phyloP scores from a whole-genome alignment of 2,888 invertebrate species.

The Himalopsyche anomala region DNA sequence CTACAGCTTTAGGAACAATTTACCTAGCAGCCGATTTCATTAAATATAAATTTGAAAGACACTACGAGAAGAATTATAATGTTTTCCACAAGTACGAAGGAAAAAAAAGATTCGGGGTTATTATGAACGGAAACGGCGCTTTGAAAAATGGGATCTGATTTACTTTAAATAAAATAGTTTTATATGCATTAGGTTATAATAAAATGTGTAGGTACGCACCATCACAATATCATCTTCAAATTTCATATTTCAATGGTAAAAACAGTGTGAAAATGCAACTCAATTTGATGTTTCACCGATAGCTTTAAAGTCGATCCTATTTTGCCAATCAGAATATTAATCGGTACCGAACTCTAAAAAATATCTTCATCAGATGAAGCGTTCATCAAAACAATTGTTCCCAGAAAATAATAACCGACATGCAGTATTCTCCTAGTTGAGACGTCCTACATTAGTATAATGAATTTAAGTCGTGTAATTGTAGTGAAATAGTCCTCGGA shows the following conservation, averaged over 20 bases:
- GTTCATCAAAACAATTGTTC: too few relatives aligned
- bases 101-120: slow-evolving; percentile 47
- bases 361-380: too few relatives aligned
- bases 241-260: too few relatives aligned
- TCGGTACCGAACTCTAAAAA: too few relatives aligned
- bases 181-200: not conserved
- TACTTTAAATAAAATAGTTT: slow-evolving; percentile 17
- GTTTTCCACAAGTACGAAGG: slow-evolving; percentile 80
- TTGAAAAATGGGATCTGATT: slow-evolving; percentile 51
- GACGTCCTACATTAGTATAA: too few relatives aligned
- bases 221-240: not conserved
- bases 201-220: not conserved
- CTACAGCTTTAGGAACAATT: slow-evolving; percentile 91
- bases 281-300: not conserved
- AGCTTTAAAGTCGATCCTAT: too few relatives aligned
- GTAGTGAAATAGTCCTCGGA: not conserved
- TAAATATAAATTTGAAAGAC: slow-evolving; percentile 80
- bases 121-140: slow-evolving; percentile 51
- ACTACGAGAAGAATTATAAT: slow-evolving; percentile 83
- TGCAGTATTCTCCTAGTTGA: too few relatives aligned
- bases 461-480: too few relatives aligned
- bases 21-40: slow-evolving; percentile 88
- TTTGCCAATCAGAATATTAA: too few relatives aligned
- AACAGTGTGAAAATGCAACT: not conserved
- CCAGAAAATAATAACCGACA: too few relatives aligned